Evolutionary conservation across 1,140 invertebrate species (phyloP).

Genomic region (Cepaea nemoralis): DNA sequence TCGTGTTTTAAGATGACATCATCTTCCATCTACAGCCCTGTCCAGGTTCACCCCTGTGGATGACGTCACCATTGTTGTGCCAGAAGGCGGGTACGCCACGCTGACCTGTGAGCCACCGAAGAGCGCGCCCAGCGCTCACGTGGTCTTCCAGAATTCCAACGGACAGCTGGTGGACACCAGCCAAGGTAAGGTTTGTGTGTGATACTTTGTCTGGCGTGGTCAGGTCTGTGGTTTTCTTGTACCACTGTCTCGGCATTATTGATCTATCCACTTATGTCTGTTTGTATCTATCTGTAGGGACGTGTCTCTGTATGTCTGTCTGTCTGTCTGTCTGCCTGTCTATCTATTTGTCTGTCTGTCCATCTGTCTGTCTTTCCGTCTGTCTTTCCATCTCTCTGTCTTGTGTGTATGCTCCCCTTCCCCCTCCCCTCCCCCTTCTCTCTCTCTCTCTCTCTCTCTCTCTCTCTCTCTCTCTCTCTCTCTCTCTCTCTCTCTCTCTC

Average conservation of each 20-base stretch:
- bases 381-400: no score
- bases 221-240: no score
- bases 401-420: background rate
- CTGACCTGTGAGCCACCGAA: slow-evolving; percentile 16
- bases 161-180: background rate
- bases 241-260: no score
- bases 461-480: slow-evolving; percentile 9
- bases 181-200: background rate
- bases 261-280: no score
- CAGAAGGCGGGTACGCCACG: slow-evolving; percentile 17
- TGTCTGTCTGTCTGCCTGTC: no score
- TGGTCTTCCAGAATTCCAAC: background rate
- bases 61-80: background rate
- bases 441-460: background rate
- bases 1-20: no score
- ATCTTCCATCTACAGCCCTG: background rate
- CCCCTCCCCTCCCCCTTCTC: background rate
- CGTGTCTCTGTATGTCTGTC: no score
- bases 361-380: no score
- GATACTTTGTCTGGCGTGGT: no score
- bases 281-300: no score
- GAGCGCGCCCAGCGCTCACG: background rate
- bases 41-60: background rate
- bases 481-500: slow-evolving; percentile 7
- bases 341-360: no score